Evolutionary conservation across 2,797 vertebrate genomes (phyloP), one percentile per base, ranked within the genome.

Genomic region (Hippocampus kuda): DNA sequence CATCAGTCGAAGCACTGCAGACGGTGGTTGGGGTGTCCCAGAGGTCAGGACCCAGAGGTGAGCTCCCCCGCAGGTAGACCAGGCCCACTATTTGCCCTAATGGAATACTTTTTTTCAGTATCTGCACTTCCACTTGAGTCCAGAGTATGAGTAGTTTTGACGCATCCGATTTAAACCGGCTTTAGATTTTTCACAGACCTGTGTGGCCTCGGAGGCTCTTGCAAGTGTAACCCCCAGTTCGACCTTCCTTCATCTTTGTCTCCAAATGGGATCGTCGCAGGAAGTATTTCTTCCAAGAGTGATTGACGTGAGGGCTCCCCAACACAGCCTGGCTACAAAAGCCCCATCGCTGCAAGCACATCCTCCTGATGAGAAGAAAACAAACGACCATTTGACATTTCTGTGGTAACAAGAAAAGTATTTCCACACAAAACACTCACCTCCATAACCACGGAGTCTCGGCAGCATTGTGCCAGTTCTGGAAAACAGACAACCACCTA

Each of bases 251-350:
- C 92, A 94, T 91, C 62, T 88, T 89, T 34, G 59, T 68, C 79
- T 94, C 92, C 7, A 93, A 74, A 41, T 87, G 81, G 22, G 79
- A 79, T 0, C 90, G 84, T 24, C 85, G 88, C 66, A 92, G 84
- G 74, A 87, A 93, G 80, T 94, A 94, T 34, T 72, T 85, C 74
- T 92, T 94, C 93, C 92, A 94, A 0, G 89, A 87, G 51, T 80
- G 79, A 30, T 62, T 79, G 38, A 72, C 84, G 0, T 73, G 24
- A 15, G 83, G 80, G 4, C 83, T 18, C 0, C 71, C 78, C 57
- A 86, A 15, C 22, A 83, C 81, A 0, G 82, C 70, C 2, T 86
- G 73, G 71, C 89, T 92, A 80, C 89, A 93, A 75, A 92, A 92
- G 8, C 85, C 84, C 92, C 93, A 93, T 51, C 79, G 87, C 68